Percentiles rank a stretch among this genome's conserved stretches.
Evolutionary conservation across 92 coral and sea anemone genomes (phyloP).

Genomic region (Porites rus): DNA sequence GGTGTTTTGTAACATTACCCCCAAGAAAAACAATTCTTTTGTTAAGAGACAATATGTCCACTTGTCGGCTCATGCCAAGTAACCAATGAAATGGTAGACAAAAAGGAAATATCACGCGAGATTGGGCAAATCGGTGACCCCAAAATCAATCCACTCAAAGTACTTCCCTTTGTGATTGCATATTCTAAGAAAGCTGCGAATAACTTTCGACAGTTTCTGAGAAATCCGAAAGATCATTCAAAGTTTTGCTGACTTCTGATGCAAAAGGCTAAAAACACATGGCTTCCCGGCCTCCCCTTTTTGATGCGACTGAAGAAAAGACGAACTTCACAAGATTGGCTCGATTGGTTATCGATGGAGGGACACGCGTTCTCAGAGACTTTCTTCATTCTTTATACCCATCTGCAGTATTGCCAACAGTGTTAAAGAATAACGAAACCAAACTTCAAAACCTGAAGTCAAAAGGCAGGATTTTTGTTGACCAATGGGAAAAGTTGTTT

Average conservation of each 20-base stretch:
- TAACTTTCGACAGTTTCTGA: neutral
- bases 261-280: neutral
- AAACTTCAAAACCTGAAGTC: conserved; percentile 20
- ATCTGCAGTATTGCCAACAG: conserved; percentile 12
- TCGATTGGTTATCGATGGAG: conserved; percentile 42
- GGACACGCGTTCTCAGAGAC: conserved; percentile 40
- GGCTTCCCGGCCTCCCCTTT: neutral
- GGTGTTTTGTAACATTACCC: no score
- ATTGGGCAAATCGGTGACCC: no score
- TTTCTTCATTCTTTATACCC: conserved; percentile 8
- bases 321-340: conserved; percentile 40
- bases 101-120: no score
- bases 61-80: no score
- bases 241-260: no score
- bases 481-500: conserved; percentile 62
- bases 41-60: no score
- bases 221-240: neutral
- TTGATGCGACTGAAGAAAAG: conserved; percentile 34
- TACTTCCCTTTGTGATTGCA: neutral
- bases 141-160: no score
- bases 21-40: no score
- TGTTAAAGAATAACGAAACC: conserved; percentile 3
- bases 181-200: neutral
- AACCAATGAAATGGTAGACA: no score
- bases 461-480: conserved; percentile 28